Evolutionary conservation across 2,888 invertebrate genomes (phyloP), one percentile per base, ranked within the genome.

Genomic region (Eurois occulta): DNA sequence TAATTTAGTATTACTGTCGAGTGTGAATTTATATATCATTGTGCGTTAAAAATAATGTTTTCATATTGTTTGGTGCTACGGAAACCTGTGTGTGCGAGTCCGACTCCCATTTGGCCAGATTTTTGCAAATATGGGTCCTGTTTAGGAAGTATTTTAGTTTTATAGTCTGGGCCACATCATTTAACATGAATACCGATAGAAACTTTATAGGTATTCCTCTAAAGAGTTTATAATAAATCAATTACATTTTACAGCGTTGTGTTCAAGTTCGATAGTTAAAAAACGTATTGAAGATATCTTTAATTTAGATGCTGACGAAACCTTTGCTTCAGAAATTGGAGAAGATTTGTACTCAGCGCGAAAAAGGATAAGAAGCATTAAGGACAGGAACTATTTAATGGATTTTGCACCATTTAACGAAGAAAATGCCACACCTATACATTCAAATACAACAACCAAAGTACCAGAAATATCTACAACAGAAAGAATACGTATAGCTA

Each of bases 271-370:
- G 5, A 4, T 65, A 8, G 3, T 41, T 16, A 41, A 41, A n/a
- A n/a, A 65, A n/a, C 18, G 8, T 5, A 0, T 11, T 0, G 64
- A 83, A 13, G 73, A 80, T 13, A 16, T 83, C 13, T 84, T 81
- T 18, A 73, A 62, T 16, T 64, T 84, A 28, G 41, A 67, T 24
- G 55, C 75, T 0, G 84, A 84, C 4, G 77, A 71, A 0, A 32
- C 78, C 1, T 11, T 84, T 13, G 35, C 24, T 24, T 41, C 70
- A 4, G 75, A 84, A 48, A 41, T 62, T 0, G 84, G 85, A 16
- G 65, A 58, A 13, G 85, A 84, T 65, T 16, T 84, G 21, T 84
- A 84, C 21, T 46, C 71, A 68, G 60, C 16, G 0, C 75, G 81
- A 48, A 43, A 28, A 41, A 48, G 18, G 16, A 21, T 78, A 24